phyloP scores from a whole-genome alignment of 2,797 vertebrate genomes.

The Podargus strigoides region DNA sequence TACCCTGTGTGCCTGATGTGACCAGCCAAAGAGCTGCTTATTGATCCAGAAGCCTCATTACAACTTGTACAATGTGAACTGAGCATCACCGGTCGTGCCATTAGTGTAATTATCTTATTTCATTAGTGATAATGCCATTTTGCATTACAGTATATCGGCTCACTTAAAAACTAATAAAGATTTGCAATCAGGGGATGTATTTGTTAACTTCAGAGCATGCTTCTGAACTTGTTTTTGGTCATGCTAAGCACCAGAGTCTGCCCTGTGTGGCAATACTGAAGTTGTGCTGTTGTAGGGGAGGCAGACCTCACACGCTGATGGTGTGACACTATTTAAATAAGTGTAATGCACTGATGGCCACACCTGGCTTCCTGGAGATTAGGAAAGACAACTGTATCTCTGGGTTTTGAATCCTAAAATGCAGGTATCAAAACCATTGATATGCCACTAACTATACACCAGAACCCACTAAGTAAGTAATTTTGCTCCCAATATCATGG shows the following conservation, averaged over 20 bases:
- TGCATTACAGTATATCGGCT: constrained; percentile 56
- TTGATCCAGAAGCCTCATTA: constrained; percentile 68
- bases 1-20: background rate
- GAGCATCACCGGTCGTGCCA: constrained; percentile 58
- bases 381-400: background rate
- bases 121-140: constrained; percentile 64
- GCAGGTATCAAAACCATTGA: background rate
- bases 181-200: constrained; percentile 1
- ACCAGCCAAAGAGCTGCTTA: constrained; percentile 55
- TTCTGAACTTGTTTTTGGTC: constrained; percentile 25
- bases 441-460: background rate
- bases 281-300: background rate
- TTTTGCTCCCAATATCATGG: background rate
- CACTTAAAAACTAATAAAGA: constrained; percentile 64
- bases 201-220: constrained; percentile 38
- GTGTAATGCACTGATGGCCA: background rate
- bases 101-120: constrained; percentile 73
- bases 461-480: background rate
- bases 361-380: background rate
- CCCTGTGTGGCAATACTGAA: background rate
- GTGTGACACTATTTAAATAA: background rate
- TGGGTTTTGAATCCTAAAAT: background rate
- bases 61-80: constrained; percentile 63
- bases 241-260: background rate
- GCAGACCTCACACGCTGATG: background rate